Base-by-base conservation (phyloP, 2,888 invertebrate genomes). In the Lumbricus terrestris region DNA sequence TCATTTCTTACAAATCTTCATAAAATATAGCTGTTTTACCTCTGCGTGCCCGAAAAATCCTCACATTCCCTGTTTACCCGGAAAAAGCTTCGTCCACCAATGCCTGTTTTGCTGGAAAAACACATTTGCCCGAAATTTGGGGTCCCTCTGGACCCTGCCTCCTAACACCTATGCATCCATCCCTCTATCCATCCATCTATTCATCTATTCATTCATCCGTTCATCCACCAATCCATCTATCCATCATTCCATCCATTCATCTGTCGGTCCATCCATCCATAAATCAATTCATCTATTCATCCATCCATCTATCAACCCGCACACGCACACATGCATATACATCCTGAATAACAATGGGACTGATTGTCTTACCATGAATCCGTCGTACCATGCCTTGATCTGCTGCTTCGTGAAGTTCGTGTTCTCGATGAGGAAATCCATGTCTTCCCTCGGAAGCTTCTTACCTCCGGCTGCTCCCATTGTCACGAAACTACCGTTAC, bases 351-450 rank as follows among this genome's bases (percentile, higher is more conserved):
- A n/a, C n/a, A n/a, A n/a, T n/a, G n/a, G 23, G 54, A 54, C 54
- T 23, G 42, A 40, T 4, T 85, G 29, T 95, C 96, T 96, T 96
- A 99, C 99, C 97, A 99, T 98, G 95, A 99, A 99, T 93, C 99
- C 99, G 96, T 98, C 98, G 96, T 99, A 99, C 99, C 99, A 99
- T 96, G 99, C 99, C 95, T 99, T 99, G 95, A 99, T 99, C 94
- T 99, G 99, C 93, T 97, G 97, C 95, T 99, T 99, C 94, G 98
- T 98, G 95, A 99, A 99, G 93, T 98, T 97, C 92, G 99, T 99
- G 96, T 99, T 98, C 93, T 97, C 97, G 96, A 98, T 98, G 93
- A 99, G 96, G 96, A 99, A 99, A 95, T 98, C 98, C 97, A 99
- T 97, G 95, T 99, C 99, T 96, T 99, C 99, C 96, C 98, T 98